Base-by-base conservation (phyloP, 2,797 vertebrate species). In the Iguana delicatissima region DNA sequence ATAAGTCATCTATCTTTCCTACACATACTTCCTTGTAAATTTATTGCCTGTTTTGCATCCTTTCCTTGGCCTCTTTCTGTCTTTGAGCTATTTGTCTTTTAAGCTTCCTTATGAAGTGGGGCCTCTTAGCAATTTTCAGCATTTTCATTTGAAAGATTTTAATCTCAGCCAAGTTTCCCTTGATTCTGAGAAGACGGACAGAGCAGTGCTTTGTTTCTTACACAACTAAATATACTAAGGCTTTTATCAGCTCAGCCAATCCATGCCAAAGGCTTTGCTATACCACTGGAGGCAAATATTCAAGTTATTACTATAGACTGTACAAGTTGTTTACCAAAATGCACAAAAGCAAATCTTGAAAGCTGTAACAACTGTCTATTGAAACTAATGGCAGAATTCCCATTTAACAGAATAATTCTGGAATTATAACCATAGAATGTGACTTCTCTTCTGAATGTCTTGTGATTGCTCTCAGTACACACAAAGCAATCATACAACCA, bases 381-480 rank as follows among this genome's bases (percentile, higher is more conserved):
- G n/a, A 74, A 77, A 42, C 76, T 14, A 76, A 76, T 42, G 73
- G 35, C 73, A 74, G 22, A 86, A 38, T 29, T 74, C 72, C 35
- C 55, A 59, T 86, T 62, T 77, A 42, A 77, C 12, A 42, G 35
- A 76, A 52, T 42, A 42, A 12, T 59, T 76, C 4, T 76, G 69
- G 80, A 26, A 46, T 22, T 77, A 38, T 59, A 77, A 3, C 22
- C 85, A 85, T 14, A 42, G 72, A 76, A 20, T 59, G 24, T 42
- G 69, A 83, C 80, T 59, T n/a, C 82, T 46, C 9, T 89, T 89
- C 69, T 46, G 26, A 83, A 62, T 69, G 38, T 22, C 87, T 59
- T 84, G 38, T 85, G 81, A 80, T 13, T 72, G 64, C 46, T 88
- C 84, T 93, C 84, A 87, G 93, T 92, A 88, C n/a, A 86, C 0